Conservation (phyloP, 2,113 vertebrate genomes). For the Myodes glareolus region DNA sequence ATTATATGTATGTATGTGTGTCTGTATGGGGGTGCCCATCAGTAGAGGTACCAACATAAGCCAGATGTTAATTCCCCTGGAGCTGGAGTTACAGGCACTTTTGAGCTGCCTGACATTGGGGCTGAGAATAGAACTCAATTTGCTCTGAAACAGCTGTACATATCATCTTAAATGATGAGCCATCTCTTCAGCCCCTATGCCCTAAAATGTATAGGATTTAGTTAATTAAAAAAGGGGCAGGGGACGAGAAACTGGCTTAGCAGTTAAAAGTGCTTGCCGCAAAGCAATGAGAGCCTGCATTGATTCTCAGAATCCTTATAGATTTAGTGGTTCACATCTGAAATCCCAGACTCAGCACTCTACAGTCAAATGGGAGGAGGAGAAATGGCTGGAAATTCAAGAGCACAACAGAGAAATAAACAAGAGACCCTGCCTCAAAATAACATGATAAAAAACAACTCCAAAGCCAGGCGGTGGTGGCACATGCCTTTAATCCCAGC, state of each 20-base stretch:
- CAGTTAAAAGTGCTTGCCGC: neutral
- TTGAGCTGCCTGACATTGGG: neutral
- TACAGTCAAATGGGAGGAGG: neutral
- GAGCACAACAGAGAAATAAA: neutral
- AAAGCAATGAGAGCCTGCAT: neutral
- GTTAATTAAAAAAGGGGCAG: neutral
- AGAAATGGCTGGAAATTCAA: neutral
- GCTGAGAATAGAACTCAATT: neutral
- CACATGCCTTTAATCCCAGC: no score
- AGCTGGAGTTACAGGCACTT: neutral
- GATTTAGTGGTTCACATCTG: neutral
- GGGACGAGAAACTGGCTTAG: neutral
- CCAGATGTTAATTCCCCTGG: neutral
- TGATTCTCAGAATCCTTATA: neutral
- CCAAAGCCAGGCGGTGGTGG: no score
- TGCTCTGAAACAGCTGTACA: neutral
- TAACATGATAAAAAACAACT: neutral
- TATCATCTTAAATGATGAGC: neutral
- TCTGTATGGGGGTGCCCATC: neutral
- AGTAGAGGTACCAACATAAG: neutral
- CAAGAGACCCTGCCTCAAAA: neutral
- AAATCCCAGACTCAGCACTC: neutral
- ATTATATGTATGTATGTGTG: neutral
- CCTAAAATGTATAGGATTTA: neutral
- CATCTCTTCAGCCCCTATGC: neutral